A percentile compares a stretch with the other conserved stretches of the same genome.
These are phyloP conservation scores for Sternarchorhynchus goeldii DNA, from an alignment of 2,797 vertebrate genomes.

Conservation along the genomic window DNA sequence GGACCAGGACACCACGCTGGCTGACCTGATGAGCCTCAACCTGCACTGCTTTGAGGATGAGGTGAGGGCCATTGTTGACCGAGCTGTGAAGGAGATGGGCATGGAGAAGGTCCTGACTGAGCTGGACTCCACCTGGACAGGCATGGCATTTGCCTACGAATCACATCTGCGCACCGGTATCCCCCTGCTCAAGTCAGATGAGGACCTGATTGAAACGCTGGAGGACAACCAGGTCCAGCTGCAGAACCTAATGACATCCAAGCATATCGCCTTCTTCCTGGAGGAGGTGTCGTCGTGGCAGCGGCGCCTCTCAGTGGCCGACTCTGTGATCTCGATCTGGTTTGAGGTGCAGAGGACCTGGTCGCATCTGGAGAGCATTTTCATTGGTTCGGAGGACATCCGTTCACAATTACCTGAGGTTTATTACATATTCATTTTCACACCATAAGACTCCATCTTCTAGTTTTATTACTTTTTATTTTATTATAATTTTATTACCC, in stretches of 20 bases:
- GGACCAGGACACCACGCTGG: constrained; percentile 82
- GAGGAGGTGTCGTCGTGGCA: constrained; percentile 93
- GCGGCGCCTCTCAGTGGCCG: constrained; percentile 81
- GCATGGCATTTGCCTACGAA: constrained; percentile 89
- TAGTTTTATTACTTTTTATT: too few species aligned
- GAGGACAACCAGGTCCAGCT: constrained; percentile 97
- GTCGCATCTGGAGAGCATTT: constrained; percentile 96
- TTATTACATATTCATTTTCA: neutral
- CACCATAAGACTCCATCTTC: too few species aligned
- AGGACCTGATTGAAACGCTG: constrained; percentile 90
- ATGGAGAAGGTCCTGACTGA: constrained; percentile 94
- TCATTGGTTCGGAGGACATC: constrained; percentile 93
- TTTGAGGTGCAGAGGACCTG: constrained; percentile 91
- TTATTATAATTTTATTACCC: too few species aligned
- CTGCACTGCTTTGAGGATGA: constrained; percentile 91
- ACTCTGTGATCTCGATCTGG: constrained; percentile 89
- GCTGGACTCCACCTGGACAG: constrained; percentile 86
- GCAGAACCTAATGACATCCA: constrained; percentile 86
- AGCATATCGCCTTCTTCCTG: constrained; percentile 83
- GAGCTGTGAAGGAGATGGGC: constrained; percentile 91
- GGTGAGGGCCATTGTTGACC: constrained; percentile 89
- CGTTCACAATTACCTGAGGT: constrained; percentile 93
- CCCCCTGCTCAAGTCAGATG: constrained; percentile 80
- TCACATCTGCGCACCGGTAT: constrained; percentile 77
- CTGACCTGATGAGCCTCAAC: constrained; percentile 87